Percentiles rank a stretch among this genome's conserved stretches.
phyloP scores from a whole-genome alignment of 2,888 invertebrate genomes.

The Thumatha senex region DNA sequence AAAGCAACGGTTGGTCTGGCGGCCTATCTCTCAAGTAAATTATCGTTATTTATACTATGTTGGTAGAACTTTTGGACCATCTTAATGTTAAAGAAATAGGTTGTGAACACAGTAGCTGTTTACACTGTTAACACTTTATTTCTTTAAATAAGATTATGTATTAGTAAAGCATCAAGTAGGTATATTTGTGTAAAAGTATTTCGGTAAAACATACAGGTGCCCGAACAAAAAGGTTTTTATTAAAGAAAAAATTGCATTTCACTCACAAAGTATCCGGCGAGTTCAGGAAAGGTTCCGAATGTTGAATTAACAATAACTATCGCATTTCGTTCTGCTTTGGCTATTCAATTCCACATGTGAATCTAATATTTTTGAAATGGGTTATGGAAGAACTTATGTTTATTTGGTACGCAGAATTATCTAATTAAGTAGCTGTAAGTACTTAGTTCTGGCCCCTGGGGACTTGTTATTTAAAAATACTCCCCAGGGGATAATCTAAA shows the following conservation, averaged over 20 bases:
- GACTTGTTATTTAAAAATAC: neutral
- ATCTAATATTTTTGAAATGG: neutral
- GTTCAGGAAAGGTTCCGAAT: neutral
- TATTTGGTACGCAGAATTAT: neutral
- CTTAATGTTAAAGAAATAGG: too few relatives aligned
- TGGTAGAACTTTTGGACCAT: too few relatives aligned
- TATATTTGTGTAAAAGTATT: neutral
- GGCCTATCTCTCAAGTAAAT: too few relatives aligned
- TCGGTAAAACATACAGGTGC: neutral
- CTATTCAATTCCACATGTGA: neutral
- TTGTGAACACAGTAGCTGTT: too few relatives aligned
- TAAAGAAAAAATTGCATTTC: conserved; percentile 1
- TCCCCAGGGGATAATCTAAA: too few relatives aligned
- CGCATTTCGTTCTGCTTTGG: neutral
- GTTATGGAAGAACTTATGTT: neutral
- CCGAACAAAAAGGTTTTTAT: neutral
- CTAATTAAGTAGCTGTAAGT: neutral
- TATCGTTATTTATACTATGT: too few relatives aligned
- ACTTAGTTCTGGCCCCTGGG: neutral
- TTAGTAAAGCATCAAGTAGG: neutral
- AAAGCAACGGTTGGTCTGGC: too few relatives aligned
- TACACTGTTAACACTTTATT: too few relatives aligned
- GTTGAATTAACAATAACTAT: conserved; percentile 7
- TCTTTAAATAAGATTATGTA: too few relatives aligned
- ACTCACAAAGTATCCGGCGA: neutral